phyloP scores from a whole-genome alignment of 1,140 invertebrate genomes.

The Bilobella aurantiaca region DNA sequence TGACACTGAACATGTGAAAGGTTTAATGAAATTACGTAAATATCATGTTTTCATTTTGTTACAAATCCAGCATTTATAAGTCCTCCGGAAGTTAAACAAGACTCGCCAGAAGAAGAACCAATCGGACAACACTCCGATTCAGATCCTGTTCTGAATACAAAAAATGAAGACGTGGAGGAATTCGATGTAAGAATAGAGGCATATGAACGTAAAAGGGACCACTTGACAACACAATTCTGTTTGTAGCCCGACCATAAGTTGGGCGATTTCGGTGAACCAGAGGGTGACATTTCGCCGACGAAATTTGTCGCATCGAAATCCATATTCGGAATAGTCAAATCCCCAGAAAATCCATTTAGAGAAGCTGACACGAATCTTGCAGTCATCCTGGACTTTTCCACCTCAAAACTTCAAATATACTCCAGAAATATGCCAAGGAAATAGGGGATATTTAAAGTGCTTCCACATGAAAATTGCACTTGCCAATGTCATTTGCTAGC shows the following conservation, averaged over 20 bases:
- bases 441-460: not conserved
- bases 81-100: not conserved
- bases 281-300: too few relatives aligned
- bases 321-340: not conserved
- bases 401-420: not conserved
- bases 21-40: too few relatives aligned
- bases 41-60: too few relatives aligned
- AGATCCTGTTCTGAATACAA: not conserved
- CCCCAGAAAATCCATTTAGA: not conserved
- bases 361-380: not conserved
- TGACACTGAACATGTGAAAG: too few relatives aligned
- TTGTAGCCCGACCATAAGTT: too few relatives aligned
- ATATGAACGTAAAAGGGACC: too few relatives aligned
- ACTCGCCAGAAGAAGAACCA: not conserved
- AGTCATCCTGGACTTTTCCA: not conserved
- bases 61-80: too few relatives aligned
- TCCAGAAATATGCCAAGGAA: not conserved
- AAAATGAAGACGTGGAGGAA: not conserved
- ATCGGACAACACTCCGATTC: not conserved
- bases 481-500: too few relatives aligned
- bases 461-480: too few relatives aligned
- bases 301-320: too few relatives aligned
- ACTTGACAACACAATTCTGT: too few relatives aligned
- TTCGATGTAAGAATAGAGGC: not conserved
- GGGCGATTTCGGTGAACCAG: too few relatives aligned